phyloP scores from a whole-genome alignment of 2,113 vertebrate genomes.

The Pteronura brasiliensis region DNA sequence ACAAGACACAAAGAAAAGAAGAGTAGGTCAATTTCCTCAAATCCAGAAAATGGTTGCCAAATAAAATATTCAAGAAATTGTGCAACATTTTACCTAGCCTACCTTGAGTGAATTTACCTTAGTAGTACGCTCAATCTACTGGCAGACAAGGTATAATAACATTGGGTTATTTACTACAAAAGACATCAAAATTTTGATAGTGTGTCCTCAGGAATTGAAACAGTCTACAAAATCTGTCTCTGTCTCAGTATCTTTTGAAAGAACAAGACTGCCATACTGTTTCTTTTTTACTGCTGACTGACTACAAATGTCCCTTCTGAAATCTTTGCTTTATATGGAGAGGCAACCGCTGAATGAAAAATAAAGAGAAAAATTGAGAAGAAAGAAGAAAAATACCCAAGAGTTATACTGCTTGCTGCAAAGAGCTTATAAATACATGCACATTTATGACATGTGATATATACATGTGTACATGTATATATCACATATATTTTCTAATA shows the following conservation, averaged over 20 bases:
- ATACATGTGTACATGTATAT: background rate
- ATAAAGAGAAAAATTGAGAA: constrained; percentile 1
- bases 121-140: background rate
- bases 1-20: background rate
- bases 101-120: background rate
- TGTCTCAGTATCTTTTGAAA: background rate
- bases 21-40: background rate
- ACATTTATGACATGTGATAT: too few species aligned
- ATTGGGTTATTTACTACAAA: background rate
- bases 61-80: background rate
- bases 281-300: background rate
- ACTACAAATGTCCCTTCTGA: background rate
- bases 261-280: background rate
- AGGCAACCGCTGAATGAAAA: background rate
- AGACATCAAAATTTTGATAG: background rate
- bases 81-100: background rate
- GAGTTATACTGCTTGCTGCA: background rate
- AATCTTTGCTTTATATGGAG: background rate
- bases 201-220: background rate
- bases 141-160: background rate
- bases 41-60: background rate
- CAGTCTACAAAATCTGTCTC: background rate
- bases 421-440: background rate
- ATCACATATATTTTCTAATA: background rate
- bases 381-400: background rate